Percentiles rank a stretch among this genome's conserved stretches.
phyloP scores from a whole-genome alignment of 2,113 vertebrate species.

The Salvator merianae region DNA sequence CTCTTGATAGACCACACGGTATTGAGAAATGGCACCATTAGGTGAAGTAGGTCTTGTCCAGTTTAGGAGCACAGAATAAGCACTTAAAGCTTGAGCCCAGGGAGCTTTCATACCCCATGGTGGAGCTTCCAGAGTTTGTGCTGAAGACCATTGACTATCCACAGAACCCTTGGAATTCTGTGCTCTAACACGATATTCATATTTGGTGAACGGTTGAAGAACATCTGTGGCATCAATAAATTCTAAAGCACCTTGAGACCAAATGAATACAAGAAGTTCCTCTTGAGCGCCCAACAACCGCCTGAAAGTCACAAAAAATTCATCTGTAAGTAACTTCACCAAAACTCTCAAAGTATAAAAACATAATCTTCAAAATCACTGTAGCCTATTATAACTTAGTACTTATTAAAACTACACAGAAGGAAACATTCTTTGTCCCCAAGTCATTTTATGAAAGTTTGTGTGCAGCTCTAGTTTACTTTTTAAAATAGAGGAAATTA shows the following conservation, averaged over 20 bases:
- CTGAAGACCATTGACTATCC: constrained; percentile 81
- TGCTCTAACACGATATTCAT: constrained; percentile 82
- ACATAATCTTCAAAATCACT: constrained; percentile 20
- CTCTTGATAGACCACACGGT: constrained; percentile 83
- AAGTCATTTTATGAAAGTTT: background rate
- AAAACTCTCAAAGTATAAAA: constrained; percentile 11
- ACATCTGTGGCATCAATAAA: constrained; percentile 80
- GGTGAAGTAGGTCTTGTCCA: constrained; percentile 83
- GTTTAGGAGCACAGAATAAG: constrained; percentile 82
- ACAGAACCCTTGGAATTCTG: constrained; percentile 81
- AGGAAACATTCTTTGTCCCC: constrained; percentile 5
- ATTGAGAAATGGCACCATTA: constrained; percentile 84
- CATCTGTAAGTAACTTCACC: constrained; percentile 9
- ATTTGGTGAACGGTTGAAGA: constrained; percentile 82
- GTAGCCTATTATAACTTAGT: constrained; percentile 5
- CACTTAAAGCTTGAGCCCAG: constrained; percentile 72
- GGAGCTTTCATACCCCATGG: constrained; percentile 80
- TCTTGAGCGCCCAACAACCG: constrained; percentile 75
- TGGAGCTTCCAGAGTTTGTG: constrained; percentile 79
- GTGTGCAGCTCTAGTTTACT: background rate
- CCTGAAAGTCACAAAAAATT: constrained; percentile 71
- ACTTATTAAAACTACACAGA: background rate
- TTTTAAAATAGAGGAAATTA: background rate
- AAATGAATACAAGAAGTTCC: constrained; percentile 83
- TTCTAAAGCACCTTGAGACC: constrained; percentile 82